Base-by-base conservation (phyloP, 2,113 vertebrate genomes). In the Todiramphus chloris region DNA sequence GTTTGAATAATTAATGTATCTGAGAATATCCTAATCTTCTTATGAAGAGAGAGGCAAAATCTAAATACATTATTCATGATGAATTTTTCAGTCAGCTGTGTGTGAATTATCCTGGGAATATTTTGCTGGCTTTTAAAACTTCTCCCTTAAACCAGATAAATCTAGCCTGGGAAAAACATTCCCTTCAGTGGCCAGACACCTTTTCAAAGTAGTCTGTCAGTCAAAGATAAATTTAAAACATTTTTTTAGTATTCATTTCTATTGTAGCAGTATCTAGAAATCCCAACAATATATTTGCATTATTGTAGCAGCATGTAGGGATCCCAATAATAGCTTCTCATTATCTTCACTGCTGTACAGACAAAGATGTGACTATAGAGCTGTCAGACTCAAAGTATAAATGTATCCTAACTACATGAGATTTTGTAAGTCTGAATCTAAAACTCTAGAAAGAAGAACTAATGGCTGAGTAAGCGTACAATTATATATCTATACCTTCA, bases 1-100 rank as follows among this genome's bases (percentile, higher is more conserved):
- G 83, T 90, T 70, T 96, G 92, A 97, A 97, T 97, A 96, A 97
- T 96, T 86, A 92, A 96, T 95, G 87, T 91, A 84, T 96, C 81
- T 94, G 89, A 95, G 93, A 91, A 92, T 94, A 96, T 94, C 94
- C 93, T 96, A 94, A 97, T 96, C 94, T 96, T 77, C 81, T 95
- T 95, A 96, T 82, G 91, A 96, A 94, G 84, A 93, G 78, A 89
- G 81, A 96, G 53, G 87, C 77, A 94, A 93, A 96, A 94, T 93
- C 81, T 85, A 91, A 95, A 96, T 97, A 72, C 76, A 90, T 96
- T 95, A 94, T 96, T 91, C 86, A 91, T 89, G 27, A 93, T 96
- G 84, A 96, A 96, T 96, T 97, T 95, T 95, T 97, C 93, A 96
- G 81, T 96, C 94, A 93, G 86, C 88, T 97, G 91, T 93, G 79